Base-by-base conservation (phyloP, 2,113 vertebrate genomes). In the Catharus bicknelli region DNA sequence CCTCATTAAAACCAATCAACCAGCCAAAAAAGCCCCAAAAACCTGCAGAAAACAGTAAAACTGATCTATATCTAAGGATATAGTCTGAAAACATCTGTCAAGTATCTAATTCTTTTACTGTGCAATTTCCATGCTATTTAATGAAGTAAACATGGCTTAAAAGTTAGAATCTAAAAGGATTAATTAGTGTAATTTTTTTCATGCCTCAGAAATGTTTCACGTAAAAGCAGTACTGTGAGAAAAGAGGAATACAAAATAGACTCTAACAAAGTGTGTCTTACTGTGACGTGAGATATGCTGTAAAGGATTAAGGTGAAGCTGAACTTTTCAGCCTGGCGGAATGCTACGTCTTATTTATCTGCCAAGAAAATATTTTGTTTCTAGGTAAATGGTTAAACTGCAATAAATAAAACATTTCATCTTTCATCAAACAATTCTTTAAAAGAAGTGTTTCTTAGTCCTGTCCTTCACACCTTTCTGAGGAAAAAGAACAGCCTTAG, bases 341-440 rank as follows among this genome's bases (percentile, higher is more conserved):
- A 75, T 95, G 88, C 95, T 94, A 70, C 67, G 91, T 30, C 90
- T 96, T 96, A 75, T 67, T 95, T 97, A 82, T 94, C 79, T 95
- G 92, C 64, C 77, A 91, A 95, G 88, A 93, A 97, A 94, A 88
- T 92, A 83, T 54, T 94, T 95, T 95, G 23, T 89, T 94, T 91
- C 83, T 91, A 95, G 95, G 95, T 96, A 96, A 97, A 81, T 94
- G 55, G 42, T 86, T 96, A 86, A 96, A 95, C 85, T 82, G 95
- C 95, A 97, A 86, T 94, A 88, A 93, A 94, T 92, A 82, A 94
- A 96, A 93, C 89, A 74, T 21, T 21, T 75, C 23, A 4, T 92
- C 81, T 95, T 95, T 80, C 18, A 78, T 96, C 95, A 86, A 92
- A 82, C 45, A 78, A 19, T 92, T 81, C 36, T 92, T 95, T 48